phyloP scores from a whole-genome alignment of 2,113 vertebrate genomes.

The Pterocles orientalis region DNA sequence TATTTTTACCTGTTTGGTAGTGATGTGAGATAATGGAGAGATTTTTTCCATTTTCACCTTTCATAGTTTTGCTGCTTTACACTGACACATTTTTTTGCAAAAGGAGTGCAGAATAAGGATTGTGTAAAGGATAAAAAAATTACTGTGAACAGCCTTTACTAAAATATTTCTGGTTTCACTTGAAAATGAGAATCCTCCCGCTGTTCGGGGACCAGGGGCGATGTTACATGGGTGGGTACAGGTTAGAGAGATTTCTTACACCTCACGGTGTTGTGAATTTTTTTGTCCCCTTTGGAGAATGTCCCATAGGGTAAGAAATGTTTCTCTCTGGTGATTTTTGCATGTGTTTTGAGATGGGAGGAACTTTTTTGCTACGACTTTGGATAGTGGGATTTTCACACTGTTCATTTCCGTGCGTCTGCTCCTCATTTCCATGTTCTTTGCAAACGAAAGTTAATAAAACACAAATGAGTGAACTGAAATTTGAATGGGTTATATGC shows the following conservation, averaged over 20 bases:
- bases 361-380: neutral
- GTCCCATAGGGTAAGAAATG: neutral
- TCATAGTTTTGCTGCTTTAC: neutral
- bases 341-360: neutral
- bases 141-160: neutral
- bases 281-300: neutral
- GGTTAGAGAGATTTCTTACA: neutral
- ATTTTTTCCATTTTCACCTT: neutral
- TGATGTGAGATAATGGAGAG: neutral
- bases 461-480: neutral
- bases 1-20: neutral
- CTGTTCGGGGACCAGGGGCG: neutral
- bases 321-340: neutral
- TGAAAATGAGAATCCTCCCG: neutral
- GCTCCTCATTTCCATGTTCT: neutral
- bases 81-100: neutral
- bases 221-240: too few relatives aligned
- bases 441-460: neutral
- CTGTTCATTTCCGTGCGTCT: neutral
- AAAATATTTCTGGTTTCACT: neutral
- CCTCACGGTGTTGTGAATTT: neutral
- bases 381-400: neutral
- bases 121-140: neutral
- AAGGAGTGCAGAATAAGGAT: neutral
- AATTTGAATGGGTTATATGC: neutral